A percentile compares a stretch with the other conserved stretches of the same genome.
Conservation (phyloP, 1,140 invertebrate species). For the Paraescarpia echinospica region DNA sequence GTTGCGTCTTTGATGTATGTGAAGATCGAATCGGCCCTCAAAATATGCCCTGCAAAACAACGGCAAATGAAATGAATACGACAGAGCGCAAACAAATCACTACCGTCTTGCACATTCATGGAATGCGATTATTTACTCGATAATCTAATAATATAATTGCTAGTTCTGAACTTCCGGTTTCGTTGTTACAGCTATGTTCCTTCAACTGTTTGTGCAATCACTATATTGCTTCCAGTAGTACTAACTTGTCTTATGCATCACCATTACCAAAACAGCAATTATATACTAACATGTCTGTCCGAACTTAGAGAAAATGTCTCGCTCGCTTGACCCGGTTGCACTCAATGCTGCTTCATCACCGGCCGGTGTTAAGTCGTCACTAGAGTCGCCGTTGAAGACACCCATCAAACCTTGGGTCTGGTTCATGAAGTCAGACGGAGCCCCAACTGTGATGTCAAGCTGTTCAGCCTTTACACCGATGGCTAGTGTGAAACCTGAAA, state of each 20-base stretch:
- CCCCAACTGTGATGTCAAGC: not conserved
- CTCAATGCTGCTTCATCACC: not conserved
- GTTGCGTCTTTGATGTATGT: not conserved
- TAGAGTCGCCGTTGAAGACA: not conserved
- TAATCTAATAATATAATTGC: too few relatives aligned
- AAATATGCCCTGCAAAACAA: not conserved
- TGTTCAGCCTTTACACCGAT: not conserved
- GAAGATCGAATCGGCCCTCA: not conserved
- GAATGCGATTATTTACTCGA: not conserved
- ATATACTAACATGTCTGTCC: not conserved
- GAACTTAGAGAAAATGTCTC: not conserved
- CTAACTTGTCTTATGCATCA: not conserved
- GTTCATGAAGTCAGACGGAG: not conserved
- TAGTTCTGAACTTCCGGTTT: not conserved
- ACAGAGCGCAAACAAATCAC: not conserved
- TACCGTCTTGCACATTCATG: not conserved
- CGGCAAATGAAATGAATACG: not conserved
- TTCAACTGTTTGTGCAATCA: not conserved
- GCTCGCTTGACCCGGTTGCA: not conserved
- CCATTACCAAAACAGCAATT: not conserved
- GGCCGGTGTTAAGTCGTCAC: not conserved
- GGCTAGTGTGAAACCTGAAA: too few relatives aligned
- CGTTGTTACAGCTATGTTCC: not conserved
- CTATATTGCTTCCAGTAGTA: not conserved
- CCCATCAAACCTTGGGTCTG: not conserved